Evolutionary conservation across 1,140 invertebrate genomes (phyloP).

Genomic region (Eurosta solidaginis): DNA sequence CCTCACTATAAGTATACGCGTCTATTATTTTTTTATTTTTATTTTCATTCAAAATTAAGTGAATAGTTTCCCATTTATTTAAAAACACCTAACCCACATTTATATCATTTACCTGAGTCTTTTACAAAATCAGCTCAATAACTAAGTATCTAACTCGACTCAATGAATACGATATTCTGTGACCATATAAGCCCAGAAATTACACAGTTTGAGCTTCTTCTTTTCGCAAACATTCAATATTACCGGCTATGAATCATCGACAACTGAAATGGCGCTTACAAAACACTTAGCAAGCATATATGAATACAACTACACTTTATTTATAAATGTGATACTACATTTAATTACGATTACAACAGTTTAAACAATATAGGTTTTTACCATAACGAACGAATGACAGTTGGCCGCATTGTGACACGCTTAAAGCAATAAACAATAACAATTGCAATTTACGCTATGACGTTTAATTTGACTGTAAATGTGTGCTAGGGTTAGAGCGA

Average conservation of each 20-base stretch:
- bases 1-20: too few relatives aligned
- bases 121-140: background rate
- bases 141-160: background rate
- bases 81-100: background rate
- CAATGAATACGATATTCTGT: background rate
- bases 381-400: background rate
- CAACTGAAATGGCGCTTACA: background rate
- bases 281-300: background rate
- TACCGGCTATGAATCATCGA: background rate
- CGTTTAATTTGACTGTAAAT: too few relatives aligned
- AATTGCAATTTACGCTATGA: background rate
- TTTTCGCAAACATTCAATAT: background rate
- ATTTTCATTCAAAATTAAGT: background rate
- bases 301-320: background rate
- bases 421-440: background rate
- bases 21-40: too few relatives aligned
- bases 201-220: background rate
- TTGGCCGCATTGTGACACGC: slow-evolving; percentile 4
- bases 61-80: background rate
- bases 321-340: background rate
- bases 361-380: background rate
- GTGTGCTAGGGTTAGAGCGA: too few relatives aligned
- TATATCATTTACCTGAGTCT: background rate
- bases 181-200: background rate
- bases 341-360: background rate